Evolutionary conservation across 2,113 vertebrate species (phyloP).

Genomic region (Phaetusa simplex): DNA sequence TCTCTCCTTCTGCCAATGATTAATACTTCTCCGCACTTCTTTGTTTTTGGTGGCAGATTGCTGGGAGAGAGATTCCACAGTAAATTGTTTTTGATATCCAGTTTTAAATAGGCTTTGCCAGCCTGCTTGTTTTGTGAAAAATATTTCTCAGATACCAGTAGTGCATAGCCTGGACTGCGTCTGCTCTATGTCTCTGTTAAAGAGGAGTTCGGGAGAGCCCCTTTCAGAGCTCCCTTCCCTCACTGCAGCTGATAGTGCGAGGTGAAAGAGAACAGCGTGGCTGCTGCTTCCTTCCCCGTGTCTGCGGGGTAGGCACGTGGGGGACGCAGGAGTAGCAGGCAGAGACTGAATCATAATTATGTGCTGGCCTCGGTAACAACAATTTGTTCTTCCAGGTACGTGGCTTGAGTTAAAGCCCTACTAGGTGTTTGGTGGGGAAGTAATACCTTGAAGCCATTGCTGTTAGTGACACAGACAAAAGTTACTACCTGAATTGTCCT

Average conservation of each 20-base stretch:
- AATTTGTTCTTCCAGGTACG: not conserved
- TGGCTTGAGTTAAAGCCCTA: not conserved
- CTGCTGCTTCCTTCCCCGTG: not conserved
- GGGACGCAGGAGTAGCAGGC: not conserved
- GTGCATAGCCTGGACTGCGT: not conserved
- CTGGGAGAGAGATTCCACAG: not conserved
- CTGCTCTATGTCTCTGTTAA: not conserved
- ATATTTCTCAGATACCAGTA: not conserved
- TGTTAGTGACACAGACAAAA: not conserved
- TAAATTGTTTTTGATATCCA: not conserved
- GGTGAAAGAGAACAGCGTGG: not conserved
- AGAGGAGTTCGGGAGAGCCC: not conserved
- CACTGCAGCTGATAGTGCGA: not conserved
- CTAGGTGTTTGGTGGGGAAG: not conserved
- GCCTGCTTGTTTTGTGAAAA: not conserved
- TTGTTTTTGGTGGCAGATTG: conserved; percentile 11
- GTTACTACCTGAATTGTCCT: not conserved
- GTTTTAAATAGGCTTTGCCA: not conserved
- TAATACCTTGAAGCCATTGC: not conserved
- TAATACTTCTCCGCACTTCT: not conserved
- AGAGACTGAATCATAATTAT: not conserved
- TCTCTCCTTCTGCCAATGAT: conserved; percentile 14
- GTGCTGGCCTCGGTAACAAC: not conserved
- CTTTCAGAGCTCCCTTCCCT: not conserved
- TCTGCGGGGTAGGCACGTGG: not conserved